Base-by-base conservation (phyloP, 1,140 invertebrate species). In the Sesamia nonagrioides region DNA sequence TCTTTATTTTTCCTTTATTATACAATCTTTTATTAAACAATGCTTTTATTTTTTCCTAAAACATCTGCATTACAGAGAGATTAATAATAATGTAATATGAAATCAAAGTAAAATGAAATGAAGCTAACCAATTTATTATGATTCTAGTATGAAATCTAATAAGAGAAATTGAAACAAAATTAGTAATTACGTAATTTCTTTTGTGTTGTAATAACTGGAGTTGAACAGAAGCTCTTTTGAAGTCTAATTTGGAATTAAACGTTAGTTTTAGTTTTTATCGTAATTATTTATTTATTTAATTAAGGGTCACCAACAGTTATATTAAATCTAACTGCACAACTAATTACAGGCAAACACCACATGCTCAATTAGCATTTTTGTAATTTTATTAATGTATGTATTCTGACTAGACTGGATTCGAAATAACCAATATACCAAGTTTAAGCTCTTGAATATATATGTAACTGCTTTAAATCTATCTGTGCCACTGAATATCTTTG, bases 11-110 rank as follows among this genome's bases (percentile, higher is more conserved):
- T n/a, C n/a, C n/a, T n/a, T n/a, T n/a, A n/a, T n/a, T n/a, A n/a
- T n/a, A n/a, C n/a, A n/a, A n/a, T n/a, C n/a, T n/a, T n/a, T n/a
- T n/a, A n/a, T n/a, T n/a, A n/a, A n/a, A n/a, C n/a, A n/a, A n/a
- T n/a, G n/a, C n/a, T n/a, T n/a, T n/a, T n/a, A n/a, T n/a, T n/a
- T n/a, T n/a, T n/a, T n/a, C n/a, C n/a, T n/a, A 60, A 37, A 37
- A 73, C 35, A 60, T 73, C 18, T 73, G 35, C 9, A 42, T 73
- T 73, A n/a, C 6, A 45, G n/a, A 6, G 48, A 45, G 21, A 60
- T 42, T 73, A 58, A 73, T 73, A 60, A 73, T 73, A 60, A 73
- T 8, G 52, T 58, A 17, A 11, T 7, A 71, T 73, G 21, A 33
- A 52, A 1, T 63, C n/a, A 68, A 50, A 68, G 18, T n/a, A 50